Base-by-base conservation (phyloP, 2,113 vertebrate species). In the Callaeas wilsoni region DNA sequence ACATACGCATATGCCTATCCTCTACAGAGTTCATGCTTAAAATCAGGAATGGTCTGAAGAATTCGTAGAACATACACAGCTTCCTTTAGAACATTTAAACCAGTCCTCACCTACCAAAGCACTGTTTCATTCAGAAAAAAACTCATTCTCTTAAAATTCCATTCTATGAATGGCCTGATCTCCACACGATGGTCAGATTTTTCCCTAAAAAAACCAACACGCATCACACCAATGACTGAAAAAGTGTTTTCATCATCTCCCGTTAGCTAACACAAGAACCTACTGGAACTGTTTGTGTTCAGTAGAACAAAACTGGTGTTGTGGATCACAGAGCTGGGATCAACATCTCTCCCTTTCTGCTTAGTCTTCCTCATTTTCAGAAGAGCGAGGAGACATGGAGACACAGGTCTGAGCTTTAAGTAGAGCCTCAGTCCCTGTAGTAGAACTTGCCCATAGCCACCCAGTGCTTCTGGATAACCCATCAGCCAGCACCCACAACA, bases 201-300 rank as follows among this genome's bases (percentile, higher is more conserved):
- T 57, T 41, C 7, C 13, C 2, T 21, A 37, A 73, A 83, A 69
- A 50, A 41, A 7, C 17, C 5, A 46, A 57, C 42, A 56, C 4
- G 1, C 13, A 50, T 4, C 17, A 53, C 47, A 41, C 41, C 39
- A 75, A 5, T 29, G 52, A 41, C 30, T 55, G 44, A 68, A 77
- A 85, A 81, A 70, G 8, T 19, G n/a, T 49, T 44, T 64, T 44
- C n/a, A 77, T 64, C 46, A 25, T 9, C 3, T 65, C 8, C 4
- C 21, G 12, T 68, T 21, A 56, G 18, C 23, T 39, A 47, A 14
- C 16, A 30, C 0, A 1, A 63, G 55, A 87, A 93, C n/a, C 63
- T 70, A 26, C 17, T 29, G 33, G 50, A 33, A 52, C 6, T 5
- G 0, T 4, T 17, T 29, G n/a, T 1, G 0, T 78, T 84, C 29